Conservation (phyloP, 2,113 vertebrate genomes). For the Actinemys pallida region DNA sequence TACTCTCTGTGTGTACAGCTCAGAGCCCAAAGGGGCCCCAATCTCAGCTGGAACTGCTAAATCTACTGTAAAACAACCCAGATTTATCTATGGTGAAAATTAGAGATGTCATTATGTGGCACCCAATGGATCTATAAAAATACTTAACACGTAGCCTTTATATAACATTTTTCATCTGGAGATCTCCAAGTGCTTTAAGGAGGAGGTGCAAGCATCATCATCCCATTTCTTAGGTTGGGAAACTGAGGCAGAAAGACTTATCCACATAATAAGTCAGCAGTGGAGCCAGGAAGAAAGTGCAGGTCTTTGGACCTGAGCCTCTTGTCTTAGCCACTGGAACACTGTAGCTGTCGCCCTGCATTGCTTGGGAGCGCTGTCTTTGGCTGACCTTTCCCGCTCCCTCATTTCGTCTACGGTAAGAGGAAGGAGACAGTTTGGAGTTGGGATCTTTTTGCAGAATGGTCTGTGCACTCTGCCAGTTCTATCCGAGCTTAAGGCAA, state of each 20-base stretch:
- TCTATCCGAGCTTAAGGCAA: background rate
- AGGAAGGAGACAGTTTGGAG: background rate
- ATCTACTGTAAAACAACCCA: background rate
- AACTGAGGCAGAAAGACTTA: background rate
- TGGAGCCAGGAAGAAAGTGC: background rate
- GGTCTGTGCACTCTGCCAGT: background rate
- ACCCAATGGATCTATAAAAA: background rate
- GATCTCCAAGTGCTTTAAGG: background rate
- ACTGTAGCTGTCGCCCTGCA: background rate
- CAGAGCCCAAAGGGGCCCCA: background rate
- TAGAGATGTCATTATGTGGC: background rate
- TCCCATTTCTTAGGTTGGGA: background rate
- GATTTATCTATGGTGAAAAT: background rate
- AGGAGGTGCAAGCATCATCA: background rate
- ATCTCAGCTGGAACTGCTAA: background rate
- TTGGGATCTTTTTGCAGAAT: background rate
- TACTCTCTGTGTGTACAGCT: rapidly evolving
- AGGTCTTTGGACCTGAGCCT: background rate
- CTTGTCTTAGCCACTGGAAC: background rate
- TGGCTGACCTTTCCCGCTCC: background rate
- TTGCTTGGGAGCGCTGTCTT: background rate
- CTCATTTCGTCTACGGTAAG: background rate
- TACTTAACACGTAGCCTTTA: background rate
- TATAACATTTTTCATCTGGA: background rate
- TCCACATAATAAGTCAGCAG: background rate